These are phyloP conservation scores for Bolborhynchus lineola DNA, from an alignment of 2,113 vertebrate genomes.

Conservation along the genomic window DNA sequence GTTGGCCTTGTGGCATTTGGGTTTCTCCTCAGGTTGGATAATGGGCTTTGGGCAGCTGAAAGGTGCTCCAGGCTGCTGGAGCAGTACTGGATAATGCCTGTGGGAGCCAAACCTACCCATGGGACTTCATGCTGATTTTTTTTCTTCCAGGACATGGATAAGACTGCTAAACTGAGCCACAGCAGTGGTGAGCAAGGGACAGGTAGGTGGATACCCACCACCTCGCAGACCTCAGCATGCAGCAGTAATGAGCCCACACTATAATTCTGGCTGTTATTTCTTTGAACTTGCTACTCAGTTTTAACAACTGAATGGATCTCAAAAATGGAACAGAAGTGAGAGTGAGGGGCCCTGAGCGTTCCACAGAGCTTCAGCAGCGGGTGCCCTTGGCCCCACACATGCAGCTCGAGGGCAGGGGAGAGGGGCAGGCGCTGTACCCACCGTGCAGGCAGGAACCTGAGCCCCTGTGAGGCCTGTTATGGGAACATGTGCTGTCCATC, in stretches of 20 bases:
- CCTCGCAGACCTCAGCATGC: neutral
- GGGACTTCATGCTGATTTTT: neutral
- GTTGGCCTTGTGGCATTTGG: neutral
- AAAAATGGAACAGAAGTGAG: neutral
- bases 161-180: neutral
- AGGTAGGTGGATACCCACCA: neutral
- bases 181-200: neutral
- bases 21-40: neutral
- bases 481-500: neutral
- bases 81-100: neutral
- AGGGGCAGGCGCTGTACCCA: neutral
- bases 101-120: neutral
- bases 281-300: neutral
- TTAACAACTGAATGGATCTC: neutral
- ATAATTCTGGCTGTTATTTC: neutral
- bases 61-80: neutral
- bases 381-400: neutral
- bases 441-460: neutral
- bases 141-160: neutral
- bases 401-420: neutral
- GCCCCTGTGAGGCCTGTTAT: neutral
- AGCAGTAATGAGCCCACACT: neutral
- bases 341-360: fast-evolving
- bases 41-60: neutral
- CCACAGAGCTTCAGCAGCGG: neutral